A percentile compares a stretch with the other conserved stretches of the same genome.
phyloP scores from a whole-genome alignment of 2,797 vertebrate genomes.

The Craterocephalus amniculus region DNA sequence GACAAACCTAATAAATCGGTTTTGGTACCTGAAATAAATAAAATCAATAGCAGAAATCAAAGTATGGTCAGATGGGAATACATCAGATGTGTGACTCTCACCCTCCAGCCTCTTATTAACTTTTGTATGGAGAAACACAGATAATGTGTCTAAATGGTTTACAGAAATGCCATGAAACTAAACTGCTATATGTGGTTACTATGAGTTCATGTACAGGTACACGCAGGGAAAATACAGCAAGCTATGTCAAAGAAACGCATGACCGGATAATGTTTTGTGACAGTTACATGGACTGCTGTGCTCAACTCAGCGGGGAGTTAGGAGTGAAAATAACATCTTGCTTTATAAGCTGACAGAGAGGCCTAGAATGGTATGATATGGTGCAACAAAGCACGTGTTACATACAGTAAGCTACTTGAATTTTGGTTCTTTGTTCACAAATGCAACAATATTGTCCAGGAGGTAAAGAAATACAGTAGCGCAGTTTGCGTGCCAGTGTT shows the following conservation, averaged over 20 bases:
- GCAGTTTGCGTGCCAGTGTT: not conserved
- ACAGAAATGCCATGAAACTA: not conserved
- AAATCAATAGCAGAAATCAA: too few species aligned
- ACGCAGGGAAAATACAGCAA: not conserved
- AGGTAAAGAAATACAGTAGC: not conserved
- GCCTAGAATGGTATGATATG: not conserved
- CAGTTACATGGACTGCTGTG: not conserved
- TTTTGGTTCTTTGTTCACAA: conserved; percentile 3
- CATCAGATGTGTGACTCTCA: too few species aligned
- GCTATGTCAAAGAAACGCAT: conserved; percentile 1
- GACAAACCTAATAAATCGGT: too few species aligned
- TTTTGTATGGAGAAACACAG: not conserved
- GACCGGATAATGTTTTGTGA: conserved; percentile 1
- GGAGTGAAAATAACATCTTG: not conserved
- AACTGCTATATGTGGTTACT: not conserved
- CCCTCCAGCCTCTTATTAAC: too few species aligned
- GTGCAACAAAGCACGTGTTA: not conserved
- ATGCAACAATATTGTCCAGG: not conserved
- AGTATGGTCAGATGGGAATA: too few species aligned
- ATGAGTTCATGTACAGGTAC: not conserved
- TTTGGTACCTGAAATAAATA: too few species aligned
- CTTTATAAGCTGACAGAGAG: not conserved
- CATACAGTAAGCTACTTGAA: not conserved
- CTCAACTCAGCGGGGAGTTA: not conserved
- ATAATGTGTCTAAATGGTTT: too few species aligned